Evolutionary conservation across 1,140 invertebrate genomes (phyloP), one percentile per base, ranked within the genome.

Genomic region (Euglossa dilemma): DNA sequence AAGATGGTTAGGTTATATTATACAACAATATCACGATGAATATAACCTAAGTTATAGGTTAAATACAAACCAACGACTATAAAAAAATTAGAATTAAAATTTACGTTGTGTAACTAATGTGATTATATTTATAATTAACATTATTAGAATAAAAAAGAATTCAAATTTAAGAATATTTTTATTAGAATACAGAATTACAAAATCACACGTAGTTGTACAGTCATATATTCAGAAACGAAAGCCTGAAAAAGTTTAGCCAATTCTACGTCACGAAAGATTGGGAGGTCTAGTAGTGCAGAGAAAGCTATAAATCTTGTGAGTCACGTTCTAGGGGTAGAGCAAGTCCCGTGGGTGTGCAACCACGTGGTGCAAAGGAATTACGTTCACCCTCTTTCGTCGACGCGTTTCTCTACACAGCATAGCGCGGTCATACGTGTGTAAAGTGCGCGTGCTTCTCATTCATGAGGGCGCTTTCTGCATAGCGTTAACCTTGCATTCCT

Each of bases 301-400:
- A 88, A 79, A 57, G 85, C 87, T 88, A 93, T 93, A 93, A 93
- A 93, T 93, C 92, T 93, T 93, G 81, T 93, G 92, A 93, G 91
- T 93, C 92, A 93, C 84, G 85, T 88, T 47, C 63, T 85, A 85
- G 85, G 85, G 61, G 70, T 59, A 64, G 54, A 71, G 83, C 73
- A 61, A 82, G 80, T 87, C 86, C 86, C 83, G 80, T 91, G 91
- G 87, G 87, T 91, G 87, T 76, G 86, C 80, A 78, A 86, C 90
- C 92, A 92, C 92, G 92, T 92, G 92, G 87, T 92, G 89, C 89
- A 64, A 84, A 89, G 92, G 91, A 93, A 93, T 93, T 93, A 92
- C 91, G 61, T 83, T 85, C 89, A 84, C 85, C 87, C 85, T 84
- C 81, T 57, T 85, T 69, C 25, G 18, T n/a, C 18, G 59, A 43